Base-by-base conservation (phyloP, 2,888 invertebrate genomes). In the Caenorhabditis auriculariae region DNA sequence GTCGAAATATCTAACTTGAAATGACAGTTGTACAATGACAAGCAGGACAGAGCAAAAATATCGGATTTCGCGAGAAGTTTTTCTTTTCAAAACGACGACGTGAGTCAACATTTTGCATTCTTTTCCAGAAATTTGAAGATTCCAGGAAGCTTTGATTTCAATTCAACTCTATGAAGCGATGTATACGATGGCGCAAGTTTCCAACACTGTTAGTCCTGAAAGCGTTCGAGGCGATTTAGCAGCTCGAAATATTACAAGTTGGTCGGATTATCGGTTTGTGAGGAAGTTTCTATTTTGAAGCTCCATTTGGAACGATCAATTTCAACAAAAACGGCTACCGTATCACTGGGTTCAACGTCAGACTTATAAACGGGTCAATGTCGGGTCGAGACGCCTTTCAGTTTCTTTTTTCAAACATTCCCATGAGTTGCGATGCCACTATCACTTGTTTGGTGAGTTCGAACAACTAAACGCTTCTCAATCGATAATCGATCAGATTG, bases 141-240 rank as follows among this genome's bases (percentile, higher is more conserved):
- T 29, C 1, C 50, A 61, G 4, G 61, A 61, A 27, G 37, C 46
- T 0, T 12, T 57, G 7, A 46, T 57, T 2, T 61, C 61, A 0
- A 46, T 61, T 9, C 67, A 67, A 45, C 45, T 67, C 39, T 67
- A 67, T 46, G 67, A 67, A 55, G 45, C 54, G n/a, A 53, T 52
- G 12, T 44, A 52, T 49, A 23, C 57, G 5, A 41, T 61, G 15
- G 56, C 46, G 5, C 19, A 49, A 24, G 59, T 55, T 51, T 39
- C 57, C 19, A 42, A 50, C n/a, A 50, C 48, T 12, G 53, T 53
- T 19, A 26, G 23, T 19, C n/a, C n/a, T n/a, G n/a, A n/a, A n/a
- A n/a, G n/a, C n/a, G n/a, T n/a, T n/a, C n/a, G n/a, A n/a, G n/a
- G n/a, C n/a, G n/a, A n/a, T n/a, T n/a, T n/a, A n/a, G n/a, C n/a